Evolutionary conservation across 2,797 vertebrate species (phyloP).

Genomic region (Pipistrellus kuhlii): DNA sequence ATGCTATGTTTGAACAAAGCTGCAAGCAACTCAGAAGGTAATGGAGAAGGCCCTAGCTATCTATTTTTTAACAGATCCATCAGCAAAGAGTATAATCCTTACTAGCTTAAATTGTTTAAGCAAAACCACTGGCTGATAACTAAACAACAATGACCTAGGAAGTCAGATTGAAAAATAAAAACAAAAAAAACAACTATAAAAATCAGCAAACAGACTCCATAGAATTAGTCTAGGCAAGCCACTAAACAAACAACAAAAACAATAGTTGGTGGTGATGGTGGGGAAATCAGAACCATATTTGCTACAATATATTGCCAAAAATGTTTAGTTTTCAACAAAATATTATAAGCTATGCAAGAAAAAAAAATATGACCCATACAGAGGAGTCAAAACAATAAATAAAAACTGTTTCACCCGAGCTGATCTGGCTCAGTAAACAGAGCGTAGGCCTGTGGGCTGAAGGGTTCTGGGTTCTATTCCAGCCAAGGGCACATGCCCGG

Average conservation of each 20-base stretch:
- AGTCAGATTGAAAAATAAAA: not conserved
- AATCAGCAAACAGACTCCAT: not conserved
- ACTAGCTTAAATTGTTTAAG: not conserved
- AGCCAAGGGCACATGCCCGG: no score
- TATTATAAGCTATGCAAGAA: not conserved
- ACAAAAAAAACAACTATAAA: not conserved
- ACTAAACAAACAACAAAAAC: constrained; percentile 21
- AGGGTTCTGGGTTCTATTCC: no score
- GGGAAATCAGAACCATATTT: not conserved
- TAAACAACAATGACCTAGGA: not conserved
- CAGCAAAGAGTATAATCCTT: not conserved
- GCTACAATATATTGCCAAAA: not conserved
- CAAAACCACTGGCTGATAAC: not conserved
- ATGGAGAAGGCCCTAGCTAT: not conserved
- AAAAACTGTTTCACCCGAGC: not conserved
- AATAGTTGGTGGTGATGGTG: not conserved
- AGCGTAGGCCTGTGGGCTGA: no score
- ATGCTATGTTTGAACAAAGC: not conserved
- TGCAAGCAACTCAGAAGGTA: not conserved
- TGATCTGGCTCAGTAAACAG: no score
- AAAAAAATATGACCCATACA: not conserved
- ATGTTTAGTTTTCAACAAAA: not conserved
- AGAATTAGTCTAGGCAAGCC: not conserved
- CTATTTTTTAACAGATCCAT: not conserved
- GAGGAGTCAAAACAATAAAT: not conserved